Conservation (phyloP, 2,888 invertebrate species). For the Ormyrus pomaceus region DNA sequence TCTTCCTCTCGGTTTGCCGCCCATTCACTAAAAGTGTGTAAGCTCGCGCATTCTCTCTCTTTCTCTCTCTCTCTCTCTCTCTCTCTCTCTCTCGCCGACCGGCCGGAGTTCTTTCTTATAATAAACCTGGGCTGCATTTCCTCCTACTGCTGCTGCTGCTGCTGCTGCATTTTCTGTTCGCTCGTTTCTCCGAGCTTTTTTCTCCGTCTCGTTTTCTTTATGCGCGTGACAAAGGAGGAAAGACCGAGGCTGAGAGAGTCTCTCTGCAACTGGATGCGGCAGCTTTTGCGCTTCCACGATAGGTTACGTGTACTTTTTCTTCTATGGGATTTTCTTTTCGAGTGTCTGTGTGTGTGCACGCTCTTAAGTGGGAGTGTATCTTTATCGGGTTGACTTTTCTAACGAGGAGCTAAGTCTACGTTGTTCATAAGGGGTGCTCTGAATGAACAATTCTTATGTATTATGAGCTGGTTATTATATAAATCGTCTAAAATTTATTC, state of each 20-base stretch:
- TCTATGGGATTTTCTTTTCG: neutral
- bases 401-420: too few species aligned
- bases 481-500: too few species aligned
- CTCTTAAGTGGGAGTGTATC: neutral
- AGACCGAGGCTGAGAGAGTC: neutral
- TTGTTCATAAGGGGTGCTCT: too few species aligned
- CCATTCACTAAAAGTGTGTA: conserved; percentile 33
- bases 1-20: conserved; percentile 28
- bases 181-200: neutral
- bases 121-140: conserved; percentile 44
- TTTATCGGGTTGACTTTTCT: too few species aligned
- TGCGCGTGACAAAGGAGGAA: conserved; percentile 10
- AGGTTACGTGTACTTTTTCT: neutral
- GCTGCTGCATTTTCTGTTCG: conserved; percentile 2
- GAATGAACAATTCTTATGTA: too few species aligned
- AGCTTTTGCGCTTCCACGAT: too few species aligned
- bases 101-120: conserved; percentile 29
- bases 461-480: too few species aligned
- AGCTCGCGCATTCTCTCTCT: conserved; percentile 34
- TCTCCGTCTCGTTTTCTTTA: conserved; percentile 34
- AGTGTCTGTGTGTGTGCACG: neutral
- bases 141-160: neutral
- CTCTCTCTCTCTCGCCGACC: conserved; percentile 6
- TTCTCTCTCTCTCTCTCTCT: too few species aligned
- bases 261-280: neutral